Evolutionary conservation across 2,113 vertebrate species (phyloP), one percentile per base, ranked within the genome.

Genomic region (Xenus cinereus): DNA sequence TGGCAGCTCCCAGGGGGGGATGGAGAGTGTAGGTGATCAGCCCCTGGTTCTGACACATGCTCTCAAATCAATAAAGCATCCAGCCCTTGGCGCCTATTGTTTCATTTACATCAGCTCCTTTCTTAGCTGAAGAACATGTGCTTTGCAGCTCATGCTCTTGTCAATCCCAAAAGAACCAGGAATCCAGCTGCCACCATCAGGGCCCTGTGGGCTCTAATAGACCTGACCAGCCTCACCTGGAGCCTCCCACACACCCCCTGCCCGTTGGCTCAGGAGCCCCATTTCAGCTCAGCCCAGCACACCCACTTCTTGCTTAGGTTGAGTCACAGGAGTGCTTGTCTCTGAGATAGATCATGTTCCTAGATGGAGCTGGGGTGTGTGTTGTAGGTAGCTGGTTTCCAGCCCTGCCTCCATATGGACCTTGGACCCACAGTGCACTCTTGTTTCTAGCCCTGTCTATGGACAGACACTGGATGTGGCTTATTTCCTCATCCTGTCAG

Each of bases 251-350:
- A 43, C 3, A 53, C 17, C 18, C 33, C 79, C 22, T 57, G 45
- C 32, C 26, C 22, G 32, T 43, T 48, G 77, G 51, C 37, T 22
- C 30, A 39, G 48, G 17, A 86, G 23, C 3, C 13, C 56, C 54
- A 12, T 64, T 35, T 82, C 39, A 84, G 16, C 41, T 91, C 33
- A 69, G 50, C 13, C 45, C 45, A 85, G 53, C 7, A 74, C 6
- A 24, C 7, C 3, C 1, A 0, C 18, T 56, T 50, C 8, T 73
- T 45, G 7, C 1, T 4, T 15, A 17, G 10, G 4, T 0, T 82
- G 57, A 51, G 39, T 32, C 4, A 22, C 1, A 21, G 43, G 6
- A 28, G 15, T 35, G 24, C 1, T 7, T 35, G 18, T 4, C n/a
- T 10, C 14, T 24, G 24, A 75, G 7, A 16, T 21, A 81, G 63